phyloP scores from a whole-genome alignment of 2,888 invertebrate genomes.

The Elaeidobius kamerunicus region DNA sequence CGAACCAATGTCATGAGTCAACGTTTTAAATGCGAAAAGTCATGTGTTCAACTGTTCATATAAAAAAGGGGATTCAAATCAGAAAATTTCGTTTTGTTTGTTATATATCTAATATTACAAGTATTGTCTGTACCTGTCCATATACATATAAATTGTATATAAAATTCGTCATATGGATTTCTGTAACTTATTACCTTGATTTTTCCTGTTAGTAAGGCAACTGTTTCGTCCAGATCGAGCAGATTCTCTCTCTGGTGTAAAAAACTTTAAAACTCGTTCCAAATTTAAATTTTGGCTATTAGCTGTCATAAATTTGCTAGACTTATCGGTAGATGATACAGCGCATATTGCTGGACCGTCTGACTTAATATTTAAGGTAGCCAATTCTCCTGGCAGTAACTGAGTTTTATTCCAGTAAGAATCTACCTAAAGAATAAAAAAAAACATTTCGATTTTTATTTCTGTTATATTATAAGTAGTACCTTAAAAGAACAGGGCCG shows the following conservation, averaged over 20 bases:
- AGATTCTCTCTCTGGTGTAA: slow-evolving; percentile 36
- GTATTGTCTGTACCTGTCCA: too few relatives aligned
- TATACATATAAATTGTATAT: too few relatives aligned
- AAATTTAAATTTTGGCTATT: slow-evolving; percentile 30
- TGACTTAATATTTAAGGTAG: slow-evolving; percentile 52
- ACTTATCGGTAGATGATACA: slow-evolving; percentile 57
- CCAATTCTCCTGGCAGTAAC: slow-evolving; percentile 52
- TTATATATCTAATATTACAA: too few relatives aligned
- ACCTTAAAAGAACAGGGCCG: slow-evolving; percentile 53
- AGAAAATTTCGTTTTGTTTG: too few relatives aligned
- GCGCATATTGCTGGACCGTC: slow-evolving; percentile 57
- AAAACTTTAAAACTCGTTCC: slow-evolving; percentile 37
- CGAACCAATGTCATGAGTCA: too few relatives aligned
- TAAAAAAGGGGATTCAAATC: too few relatives aligned
- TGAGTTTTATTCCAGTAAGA: slow-evolving; percentile 51
- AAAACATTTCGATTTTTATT: slow-evolving; percentile 1
- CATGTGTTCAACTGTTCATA: too few relatives aligned
- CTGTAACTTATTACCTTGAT: slow-evolving; percentile 31
- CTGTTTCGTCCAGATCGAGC: slow-evolving; percentile 37
- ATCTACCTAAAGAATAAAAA: slow-evolving; percentile 46
- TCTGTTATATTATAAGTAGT: slow-evolving; percentile 3
- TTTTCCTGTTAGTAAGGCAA: slow-evolving; percentile 36
- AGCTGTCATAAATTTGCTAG: slow-evolving; percentile 50
- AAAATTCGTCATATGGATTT: too few relatives aligned
- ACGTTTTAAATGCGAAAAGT: too few relatives aligned